Evolutionary conservation across 1,140 invertebrate species (phyloP), one percentile per base, ranked within the genome.

Genomic region (Leptestheria dahalacensis): DNA sequence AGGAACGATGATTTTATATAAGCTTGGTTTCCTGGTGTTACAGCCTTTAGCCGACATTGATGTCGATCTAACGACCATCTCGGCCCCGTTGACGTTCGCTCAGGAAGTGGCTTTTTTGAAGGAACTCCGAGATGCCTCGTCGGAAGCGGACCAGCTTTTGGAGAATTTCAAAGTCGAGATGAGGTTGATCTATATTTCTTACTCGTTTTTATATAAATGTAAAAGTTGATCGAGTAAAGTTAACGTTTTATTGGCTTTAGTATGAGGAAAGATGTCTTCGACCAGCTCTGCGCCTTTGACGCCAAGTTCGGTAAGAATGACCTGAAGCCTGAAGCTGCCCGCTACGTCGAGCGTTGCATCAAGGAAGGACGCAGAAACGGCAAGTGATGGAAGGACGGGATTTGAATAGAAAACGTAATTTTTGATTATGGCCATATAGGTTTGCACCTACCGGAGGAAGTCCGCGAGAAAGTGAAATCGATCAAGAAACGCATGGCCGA

Each of bases 241-340:
- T n/a, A n/a, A n/a, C n/a, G n/a, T n/a, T n/a, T 23, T 52, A 56
- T 28, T 52, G 9, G 57, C 64, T 67, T 57, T 65, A 76, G 74
- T 65, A 77, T 78, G 76, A 64, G 75, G 47, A 73, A 75, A 62
- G 77, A 78, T 67, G 69, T 78, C 6, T 78, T 78, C 70, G 71
- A 77, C 60, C 68, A 71, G 33, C 61, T 78, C 23, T 67, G 74
- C 54, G 66, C 67, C 12, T 70, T 71, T 54, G 64, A 71, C 46
- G 69, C 72, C 48, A 69, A 71, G 59, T 57, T 61, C 23, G 65
- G 64, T 15, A 50, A 63, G 26, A 62, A 67, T 26, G 63, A 62
- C 15, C 57, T 73, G 21, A 64, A 66, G 26, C 62, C 68, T 55
- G 75, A 77, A 64, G 67, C 67, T 3, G 68, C 67, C 41, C 64